Conservation (phyloP, 2,797 vertebrate species). For the Coregonus sp. region DNA sequence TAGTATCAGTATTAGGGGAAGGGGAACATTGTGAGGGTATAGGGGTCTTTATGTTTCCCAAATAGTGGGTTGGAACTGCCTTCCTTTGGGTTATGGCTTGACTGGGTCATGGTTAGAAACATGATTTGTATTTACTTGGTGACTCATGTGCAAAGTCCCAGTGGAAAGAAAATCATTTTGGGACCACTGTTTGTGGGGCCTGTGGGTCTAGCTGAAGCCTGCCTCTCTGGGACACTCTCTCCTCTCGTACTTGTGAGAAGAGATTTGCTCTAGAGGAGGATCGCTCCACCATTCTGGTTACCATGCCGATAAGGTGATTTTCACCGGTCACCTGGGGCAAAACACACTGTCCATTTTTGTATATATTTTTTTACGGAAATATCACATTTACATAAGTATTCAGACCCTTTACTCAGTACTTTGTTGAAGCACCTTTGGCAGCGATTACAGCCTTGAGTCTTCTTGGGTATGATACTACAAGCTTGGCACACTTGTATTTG, state of each 20-base stretch:
- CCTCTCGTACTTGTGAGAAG: conserved; percentile 89
- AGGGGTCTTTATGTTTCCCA: background rate
- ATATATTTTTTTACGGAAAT: no score
- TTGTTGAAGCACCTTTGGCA: no score
- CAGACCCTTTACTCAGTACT: no score
- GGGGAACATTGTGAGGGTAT: background rate
- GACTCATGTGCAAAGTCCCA: background rate
- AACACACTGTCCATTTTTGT: conserved; percentile 42
- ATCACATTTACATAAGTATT: no score
- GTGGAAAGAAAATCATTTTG: no score
- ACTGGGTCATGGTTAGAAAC: background rate
- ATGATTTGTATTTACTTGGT: background rate
- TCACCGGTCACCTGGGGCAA: conserved; percentile 81
- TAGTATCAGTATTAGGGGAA: no score
- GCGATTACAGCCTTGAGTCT: no score
- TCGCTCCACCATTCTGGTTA: conserved; percentile 87
- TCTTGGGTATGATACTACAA: no score
- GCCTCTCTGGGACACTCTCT: conserved; percentile 52
- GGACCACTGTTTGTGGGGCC: background rate
- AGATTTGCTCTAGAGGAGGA: conserved; percentile 86
- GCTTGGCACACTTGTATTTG: no score
- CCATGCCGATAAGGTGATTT: conserved; percentile 86
- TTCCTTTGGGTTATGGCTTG: background rate
- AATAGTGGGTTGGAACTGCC: background rate
- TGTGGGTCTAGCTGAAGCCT: conserved; percentile 46